Base-by-base conservation (phyloP, 2,113 vertebrate genomes). In the Amphiprion ocellaris region DNA sequence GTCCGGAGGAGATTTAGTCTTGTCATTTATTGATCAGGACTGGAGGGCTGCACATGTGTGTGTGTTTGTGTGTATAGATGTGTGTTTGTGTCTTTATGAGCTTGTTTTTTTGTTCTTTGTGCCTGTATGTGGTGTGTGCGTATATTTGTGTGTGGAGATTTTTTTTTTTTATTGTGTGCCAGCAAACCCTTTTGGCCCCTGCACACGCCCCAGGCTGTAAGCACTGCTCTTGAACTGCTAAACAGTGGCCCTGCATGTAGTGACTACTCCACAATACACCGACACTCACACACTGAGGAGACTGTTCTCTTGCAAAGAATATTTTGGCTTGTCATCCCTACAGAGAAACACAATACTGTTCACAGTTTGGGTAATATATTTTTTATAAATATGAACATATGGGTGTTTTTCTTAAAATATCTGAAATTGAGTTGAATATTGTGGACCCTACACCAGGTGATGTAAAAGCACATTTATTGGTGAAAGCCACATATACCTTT, bases 21-120 rank as follows among this genome's bases (percentile, higher is more conserved):
- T 94, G 90, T 93, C 94, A 93, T 93, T 87, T 94, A 94, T 94
- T 94, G 94, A 94, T 94, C 92, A 92, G 87, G 85, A 93, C 94
- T 85, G 88, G 89, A 91, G 92, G 90, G 89, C 90, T 92, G 89
- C 52, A 56, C 66, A 68, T 67, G 28, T 69, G 39, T 65, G 52
- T 60, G 67, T 85, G 64, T 70, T 50, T 81, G 65, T 68, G 55
- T 81, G 77, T 52, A 21, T 52, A 21, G 17, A 44, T 69, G 37
- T 77, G 54, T 73, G 33, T 81, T 76, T 79, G 69, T 79, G 77
- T 76, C 75, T 87, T 85, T 86, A 76, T 82, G 74, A 60, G 76
- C 67, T 74, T 80, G 67, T 84, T 72, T 75, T 87, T 89, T 83
- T 87, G 75, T 82, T 83, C 77, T 89, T 77, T 86, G 80, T 88